These are phyloP conservation scores for Chionoecetes opilio DNA, from an alignment of 1,140 invertebrate species.

Conservation along the genomic window DNA sequence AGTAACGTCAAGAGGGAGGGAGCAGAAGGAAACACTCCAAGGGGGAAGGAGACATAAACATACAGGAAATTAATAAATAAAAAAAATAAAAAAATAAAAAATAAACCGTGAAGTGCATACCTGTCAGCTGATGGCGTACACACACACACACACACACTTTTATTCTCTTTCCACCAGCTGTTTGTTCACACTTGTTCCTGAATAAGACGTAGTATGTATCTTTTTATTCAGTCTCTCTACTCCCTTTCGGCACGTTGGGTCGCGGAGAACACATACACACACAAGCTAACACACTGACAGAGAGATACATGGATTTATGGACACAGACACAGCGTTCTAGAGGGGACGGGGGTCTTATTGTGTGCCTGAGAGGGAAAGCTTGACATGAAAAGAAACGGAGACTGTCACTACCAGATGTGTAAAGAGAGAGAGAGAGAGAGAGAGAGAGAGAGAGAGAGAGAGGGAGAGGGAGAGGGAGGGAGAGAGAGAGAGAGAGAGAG, in stretches of 20 bases:
- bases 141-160: no score
- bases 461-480: neutral
- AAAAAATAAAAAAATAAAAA: neutral
- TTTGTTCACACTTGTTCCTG: neutral
- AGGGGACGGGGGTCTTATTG: neutral
- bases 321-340: neutral
- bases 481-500: neutral
- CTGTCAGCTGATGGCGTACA: no score
- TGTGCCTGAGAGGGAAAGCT: neutral
- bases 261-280: neutral
- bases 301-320: neutral
- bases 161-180: no score
- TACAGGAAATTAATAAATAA: neutral
- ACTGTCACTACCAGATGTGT: neutral
- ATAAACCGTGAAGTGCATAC: neutral
- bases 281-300: neutral
- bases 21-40: neutral
- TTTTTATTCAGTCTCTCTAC: no score
- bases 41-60: neutral
- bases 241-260: no score
- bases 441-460: neutral
- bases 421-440: conserved; percentile 41
- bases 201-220: neutral
- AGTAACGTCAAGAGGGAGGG: neutral
- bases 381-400: neutral